Evolutionary conservation across 2,113 vertebrate species (phyloP).

Genomic region (Alligator sinensis): DNA sequence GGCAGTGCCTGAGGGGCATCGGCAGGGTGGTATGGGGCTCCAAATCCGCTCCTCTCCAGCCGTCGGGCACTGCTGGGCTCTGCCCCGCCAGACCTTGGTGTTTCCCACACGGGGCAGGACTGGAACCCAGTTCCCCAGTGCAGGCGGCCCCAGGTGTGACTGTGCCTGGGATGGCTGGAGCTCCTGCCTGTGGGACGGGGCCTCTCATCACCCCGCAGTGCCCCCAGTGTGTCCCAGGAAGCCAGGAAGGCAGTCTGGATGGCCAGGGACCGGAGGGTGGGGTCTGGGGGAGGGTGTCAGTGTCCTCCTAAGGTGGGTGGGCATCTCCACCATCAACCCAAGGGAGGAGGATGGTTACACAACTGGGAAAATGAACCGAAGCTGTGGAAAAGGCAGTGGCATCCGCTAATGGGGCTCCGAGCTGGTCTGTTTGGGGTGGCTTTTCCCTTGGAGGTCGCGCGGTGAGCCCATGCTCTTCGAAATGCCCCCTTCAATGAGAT

Average conservation of each 20-base stretch:
- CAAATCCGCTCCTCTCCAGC: not conserved
- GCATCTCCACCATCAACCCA: not conserved
- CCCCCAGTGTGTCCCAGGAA: not conserved
- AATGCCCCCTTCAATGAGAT: not conserved
- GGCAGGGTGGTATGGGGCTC: not conserved
- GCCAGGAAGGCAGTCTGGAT: not conserved
- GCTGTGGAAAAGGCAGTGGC: not conserved
- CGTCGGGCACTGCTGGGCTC: not conserved
- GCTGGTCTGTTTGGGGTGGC: not conserved
- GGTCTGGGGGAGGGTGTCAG: not conserved
- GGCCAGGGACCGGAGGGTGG: not conserved
- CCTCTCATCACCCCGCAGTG: not conserved
- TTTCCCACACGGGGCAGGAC: not conserved
- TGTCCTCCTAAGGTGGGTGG: not conserved
- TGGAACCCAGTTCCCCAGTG: not conserved
- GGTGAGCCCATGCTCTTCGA: not conserved
- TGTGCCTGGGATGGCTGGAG: not conserved
- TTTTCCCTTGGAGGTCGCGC: not conserved
- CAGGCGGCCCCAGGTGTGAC: not conserved
- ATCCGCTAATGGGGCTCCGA: not conserved
- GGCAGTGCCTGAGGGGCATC: not conserved
- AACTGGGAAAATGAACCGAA: not conserved
- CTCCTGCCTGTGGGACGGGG: not conserved
- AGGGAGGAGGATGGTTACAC: not conserved
- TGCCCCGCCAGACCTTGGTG: not conserved